A percentile compares a stretch with the other conserved stretches of the same genome.
Evolutionary conservation across 2,888 invertebrate genomes (phyloP).

Genomic region (Baccha elongata): DNA sequence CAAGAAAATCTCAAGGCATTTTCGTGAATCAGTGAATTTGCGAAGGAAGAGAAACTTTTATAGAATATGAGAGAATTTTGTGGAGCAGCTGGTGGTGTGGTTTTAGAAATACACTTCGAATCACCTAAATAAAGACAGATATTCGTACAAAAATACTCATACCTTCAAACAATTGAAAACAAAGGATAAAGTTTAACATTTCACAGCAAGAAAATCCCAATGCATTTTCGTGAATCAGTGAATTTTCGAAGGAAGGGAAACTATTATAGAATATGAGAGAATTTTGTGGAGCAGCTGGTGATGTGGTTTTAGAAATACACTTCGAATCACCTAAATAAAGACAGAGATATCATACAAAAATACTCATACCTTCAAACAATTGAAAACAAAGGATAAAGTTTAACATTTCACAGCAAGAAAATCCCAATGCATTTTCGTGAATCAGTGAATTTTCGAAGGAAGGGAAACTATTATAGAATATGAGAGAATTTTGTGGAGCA

Average conservation of each 20-base stretch:
- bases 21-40: constrained; percentile 14
- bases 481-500: neutral
- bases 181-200: too few relatives aligned
- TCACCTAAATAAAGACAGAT: too few relatives aligned
- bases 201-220: neutral
- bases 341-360: too few relatives aligned
- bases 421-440: constrained; percentile 6
- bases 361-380: too few relatives aligned
- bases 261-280: neutral
- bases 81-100: constrained; percentile 3
- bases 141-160: too few relatives aligned
- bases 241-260: neutral
- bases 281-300: neutral
- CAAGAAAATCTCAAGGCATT: neutral
- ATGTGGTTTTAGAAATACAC: neutral
- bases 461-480: neutral
- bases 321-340: too few relatives aligned
- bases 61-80: neutral
- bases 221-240: constrained; percentile 9
- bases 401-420: neutral
- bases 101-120: neutral
- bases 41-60: neutral
- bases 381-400: too few relatives aligned
- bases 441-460: constrained; percentile 7
- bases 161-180: too few relatives aligned